Conservation (phyloP, 2,113 vertebrate genomes). For the Odobenus rosmarus region DNA sequence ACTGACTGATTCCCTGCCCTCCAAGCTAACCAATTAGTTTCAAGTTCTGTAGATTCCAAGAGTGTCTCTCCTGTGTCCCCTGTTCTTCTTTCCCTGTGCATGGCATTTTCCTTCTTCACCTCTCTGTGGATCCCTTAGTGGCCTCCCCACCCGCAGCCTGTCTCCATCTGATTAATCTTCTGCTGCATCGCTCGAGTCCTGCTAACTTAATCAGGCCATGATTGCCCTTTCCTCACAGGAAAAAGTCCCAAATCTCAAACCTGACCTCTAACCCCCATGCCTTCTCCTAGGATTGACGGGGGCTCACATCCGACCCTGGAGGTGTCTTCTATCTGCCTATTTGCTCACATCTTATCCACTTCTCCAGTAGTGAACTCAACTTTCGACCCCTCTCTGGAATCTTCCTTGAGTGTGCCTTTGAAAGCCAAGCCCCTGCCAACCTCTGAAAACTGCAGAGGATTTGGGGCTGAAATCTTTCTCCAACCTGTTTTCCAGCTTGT, state of each 20-base stretch:
- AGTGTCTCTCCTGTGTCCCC: accelerated
- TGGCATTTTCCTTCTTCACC: accelerated
- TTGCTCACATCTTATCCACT: too few relatives aligned
- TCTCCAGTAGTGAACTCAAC: not conserved
- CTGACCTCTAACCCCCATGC: not conserved
- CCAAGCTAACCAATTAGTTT: not conserved
- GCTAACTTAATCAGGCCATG: accelerated
- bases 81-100: accelerated
- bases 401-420: not conserved
- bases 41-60: not conserved
- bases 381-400: not conserved
- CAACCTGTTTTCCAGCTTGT: not conserved
- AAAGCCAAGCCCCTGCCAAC: accelerated
- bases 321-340: accelerated
- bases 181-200: not conserved
- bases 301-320: not conserved
- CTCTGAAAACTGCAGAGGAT: not conserved
- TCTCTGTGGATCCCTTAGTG: not conserved
- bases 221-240: not conserved
- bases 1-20: accelerated
- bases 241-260: not conserved
- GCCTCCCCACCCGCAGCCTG: too few relatives aligned
- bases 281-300: not conserved
- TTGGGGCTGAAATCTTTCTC: not conserved
- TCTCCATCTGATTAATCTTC: too few relatives aligned